Evolutionary conservation across 2,797 vertebrate genomes (phyloP).

Genomic region (Pantherophis alleghaniensis): DNA sequence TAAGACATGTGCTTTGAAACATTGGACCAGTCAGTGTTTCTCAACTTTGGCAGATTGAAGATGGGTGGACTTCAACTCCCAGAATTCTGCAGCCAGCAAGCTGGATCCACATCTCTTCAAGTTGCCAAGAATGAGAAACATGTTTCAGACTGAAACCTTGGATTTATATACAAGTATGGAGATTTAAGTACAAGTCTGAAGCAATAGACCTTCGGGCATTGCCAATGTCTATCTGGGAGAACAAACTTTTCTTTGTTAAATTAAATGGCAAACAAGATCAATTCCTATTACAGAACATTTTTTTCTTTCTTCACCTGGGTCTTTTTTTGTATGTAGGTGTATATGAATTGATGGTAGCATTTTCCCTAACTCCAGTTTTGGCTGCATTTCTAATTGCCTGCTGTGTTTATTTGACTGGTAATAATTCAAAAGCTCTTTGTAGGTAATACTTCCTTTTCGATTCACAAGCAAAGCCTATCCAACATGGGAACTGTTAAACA

Average conservation of each 20-base stretch:
- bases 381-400: conserved; percentile 4
- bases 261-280: conserved; percentile 11
- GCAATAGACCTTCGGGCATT: neutral
- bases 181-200: neutral
- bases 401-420: conserved; percentile 21
- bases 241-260: neutral
- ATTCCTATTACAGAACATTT: neutral
- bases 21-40: neutral
- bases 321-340: neutral
- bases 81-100: neutral
- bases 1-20: neutral
- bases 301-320: neutral
- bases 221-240: neutral
- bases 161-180: neutral
- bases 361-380: conserved; percentile 5
- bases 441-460: neutral
- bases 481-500: neutral
- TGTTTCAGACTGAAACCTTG: neutral
- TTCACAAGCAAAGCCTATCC: neutral
- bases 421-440: conserved; percentile 4
- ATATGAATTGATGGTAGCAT: conserved; percentile 2
- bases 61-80: neutral
- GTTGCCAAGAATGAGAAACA: neutral
- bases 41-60: neutral
- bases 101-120: neutral